These are phyloP conservation scores for Drosophila parvula DNA, from an alignment of 1,140 invertebrate species.

Conservation along the genomic window DNA sequence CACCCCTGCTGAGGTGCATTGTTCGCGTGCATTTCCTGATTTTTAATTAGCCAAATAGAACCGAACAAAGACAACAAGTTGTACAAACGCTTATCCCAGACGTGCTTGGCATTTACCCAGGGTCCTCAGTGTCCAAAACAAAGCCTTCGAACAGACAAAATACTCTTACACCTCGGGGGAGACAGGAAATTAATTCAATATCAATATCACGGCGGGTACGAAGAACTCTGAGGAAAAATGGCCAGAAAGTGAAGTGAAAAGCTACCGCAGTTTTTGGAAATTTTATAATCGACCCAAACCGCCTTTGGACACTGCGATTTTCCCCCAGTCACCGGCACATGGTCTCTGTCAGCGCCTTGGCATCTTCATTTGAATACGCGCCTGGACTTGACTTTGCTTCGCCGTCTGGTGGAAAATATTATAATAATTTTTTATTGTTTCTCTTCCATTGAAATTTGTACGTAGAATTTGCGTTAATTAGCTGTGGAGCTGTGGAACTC, in stretches of 20 bases:
- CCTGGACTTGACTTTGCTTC: conserved; percentile 22
- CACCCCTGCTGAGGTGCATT: conserved; percentile 30
- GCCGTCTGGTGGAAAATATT: conserved; percentile 3
- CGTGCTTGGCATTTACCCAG: conserved; percentile 41
- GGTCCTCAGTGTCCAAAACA: conserved; percentile 11
- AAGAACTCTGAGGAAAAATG: conserved; percentile 43
- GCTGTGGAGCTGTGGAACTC: conserved; percentile 6
- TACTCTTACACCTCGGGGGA: conserved; percentile 4
- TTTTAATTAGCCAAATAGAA: conserved; percentile 69
- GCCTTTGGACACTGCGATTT: conserved; percentile 11
- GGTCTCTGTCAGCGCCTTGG: conserved; percentile 10
- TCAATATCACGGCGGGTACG: conserved; percentile 34
- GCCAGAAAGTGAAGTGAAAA: conserved; percentile 50
- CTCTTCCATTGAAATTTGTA: conserved; percentile 22
- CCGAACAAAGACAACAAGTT: conserved; percentile 27
- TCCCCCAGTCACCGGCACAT: conserved; percentile 9
- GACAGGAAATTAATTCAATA: conserved; percentile 67
- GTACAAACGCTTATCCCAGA: conserved; percentile 34
- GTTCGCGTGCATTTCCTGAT: conserved; percentile 66
- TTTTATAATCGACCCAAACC: conserved; percentile 15
- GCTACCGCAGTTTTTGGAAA: conserved; percentile 6
- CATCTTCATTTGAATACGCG: background rate
- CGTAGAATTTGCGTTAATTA: conserved; percentile 20
- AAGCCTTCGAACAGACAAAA: conserved; percentile 5
- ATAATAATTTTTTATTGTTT: conserved; percentile 10